Evolutionary conservation across 1,140 invertebrate species (phyloP).

Genomic region (Planococcus citri): DNA sequence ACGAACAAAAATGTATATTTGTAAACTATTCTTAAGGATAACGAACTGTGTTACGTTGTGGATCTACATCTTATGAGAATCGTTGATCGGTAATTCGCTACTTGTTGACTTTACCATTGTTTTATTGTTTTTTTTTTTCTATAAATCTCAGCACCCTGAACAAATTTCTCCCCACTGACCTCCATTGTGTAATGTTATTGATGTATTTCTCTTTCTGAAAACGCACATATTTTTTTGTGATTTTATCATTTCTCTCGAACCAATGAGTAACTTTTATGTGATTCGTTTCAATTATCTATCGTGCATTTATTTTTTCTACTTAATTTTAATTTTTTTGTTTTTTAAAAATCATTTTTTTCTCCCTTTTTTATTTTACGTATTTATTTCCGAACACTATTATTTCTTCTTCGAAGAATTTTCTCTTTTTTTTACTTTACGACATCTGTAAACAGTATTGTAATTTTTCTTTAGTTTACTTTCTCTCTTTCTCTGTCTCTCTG

Average conservation of each 20-base stretch:
- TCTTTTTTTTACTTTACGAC: constrained; percentile 30
- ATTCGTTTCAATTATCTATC: constrained; percentile 24
- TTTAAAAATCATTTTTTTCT: constrained; percentile 30
- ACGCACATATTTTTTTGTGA: constrained; percentile 29
- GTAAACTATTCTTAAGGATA: background rate
- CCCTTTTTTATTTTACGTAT: constrained; percentile 31
- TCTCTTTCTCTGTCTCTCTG: constrained; percentile 30
- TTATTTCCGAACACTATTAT: constrained; percentile 13
- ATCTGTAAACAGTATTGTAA: constrained; percentile 31
- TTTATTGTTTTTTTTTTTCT: background rate
- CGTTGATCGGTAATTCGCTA: background rate
- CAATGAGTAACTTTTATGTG: background rate
- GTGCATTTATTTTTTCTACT: constrained; percentile 26
- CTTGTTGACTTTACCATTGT: background rate
- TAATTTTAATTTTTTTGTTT: constrained; percentile 29
- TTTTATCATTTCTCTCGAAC: constrained; percentile 23
- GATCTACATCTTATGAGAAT: background rate
- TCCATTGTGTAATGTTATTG: background rate
- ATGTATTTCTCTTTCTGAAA: constrained; percentile 30
- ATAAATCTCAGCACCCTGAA: too few relatives aligned
- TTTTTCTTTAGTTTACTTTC: constrained; percentile 32
- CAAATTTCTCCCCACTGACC: too few relatives aligned
- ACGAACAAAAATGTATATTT: background rate
- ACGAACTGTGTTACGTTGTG: background rate
- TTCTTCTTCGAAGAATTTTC: constrained; percentile 32